Conservation (phyloP, 2,888 invertebrate genomes). For the Troglohyphantes excavatus region DNA sequence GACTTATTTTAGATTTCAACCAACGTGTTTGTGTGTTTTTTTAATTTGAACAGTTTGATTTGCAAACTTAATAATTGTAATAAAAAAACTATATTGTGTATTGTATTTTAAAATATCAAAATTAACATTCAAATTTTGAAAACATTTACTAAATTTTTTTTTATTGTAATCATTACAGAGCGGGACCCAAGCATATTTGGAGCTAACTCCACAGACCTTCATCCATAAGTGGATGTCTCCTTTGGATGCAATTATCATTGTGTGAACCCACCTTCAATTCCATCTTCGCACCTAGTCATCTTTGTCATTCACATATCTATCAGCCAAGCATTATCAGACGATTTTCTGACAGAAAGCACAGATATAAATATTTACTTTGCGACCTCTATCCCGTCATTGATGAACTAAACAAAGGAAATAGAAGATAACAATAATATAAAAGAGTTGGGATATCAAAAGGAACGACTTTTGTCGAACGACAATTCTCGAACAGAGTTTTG, state of each 20-base stretch:
- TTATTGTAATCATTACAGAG: too few species aligned
- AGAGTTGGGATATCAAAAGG: background rate
- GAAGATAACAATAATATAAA: background rate
- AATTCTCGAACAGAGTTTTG: background rate
- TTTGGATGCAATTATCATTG: background rate
- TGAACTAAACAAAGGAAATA: background rate
- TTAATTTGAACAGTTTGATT: too few species aligned
- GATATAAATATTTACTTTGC: constrained; percentile 30
- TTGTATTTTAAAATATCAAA: too few species aligned
- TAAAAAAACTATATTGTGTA: too few species aligned
- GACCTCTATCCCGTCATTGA: constrained; percentile 19
- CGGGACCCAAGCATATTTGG: too few species aligned
- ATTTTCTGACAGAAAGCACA: background rate
- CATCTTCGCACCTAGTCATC: background rate
- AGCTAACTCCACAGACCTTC: too few species aligned
- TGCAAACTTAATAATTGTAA: too few species aligned
- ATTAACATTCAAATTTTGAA: too few species aligned
- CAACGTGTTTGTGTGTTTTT: too few species aligned
- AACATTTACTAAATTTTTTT: too few species aligned
- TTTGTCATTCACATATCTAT: constrained; percentile 2
- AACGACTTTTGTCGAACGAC: background rate
- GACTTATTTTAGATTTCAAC: too few species aligned
- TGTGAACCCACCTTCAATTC: constrained; percentile 14
- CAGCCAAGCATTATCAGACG: background rate
- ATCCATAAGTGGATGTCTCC: too few species aligned